phyloP scores from a whole-genome alignment of 64 coral and sea anemone species.

The Porites lutea region DNA sequence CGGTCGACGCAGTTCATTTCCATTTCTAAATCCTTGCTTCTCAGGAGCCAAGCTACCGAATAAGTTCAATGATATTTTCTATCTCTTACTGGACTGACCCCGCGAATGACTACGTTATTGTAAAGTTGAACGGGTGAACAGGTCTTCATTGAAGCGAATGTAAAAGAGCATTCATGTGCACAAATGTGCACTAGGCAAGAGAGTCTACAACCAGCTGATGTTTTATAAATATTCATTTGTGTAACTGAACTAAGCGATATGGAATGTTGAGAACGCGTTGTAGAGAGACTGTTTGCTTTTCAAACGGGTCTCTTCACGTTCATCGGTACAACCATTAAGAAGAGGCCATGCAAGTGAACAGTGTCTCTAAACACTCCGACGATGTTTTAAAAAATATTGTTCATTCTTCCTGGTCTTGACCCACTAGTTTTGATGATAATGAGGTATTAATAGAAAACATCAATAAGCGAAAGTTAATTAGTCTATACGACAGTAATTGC shows the following conservation, averaged over 20 bases:
- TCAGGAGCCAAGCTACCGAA: too few relatives aligned
- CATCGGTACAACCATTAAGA: neutral
- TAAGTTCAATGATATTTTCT: too few relatives aligned
- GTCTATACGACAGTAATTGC: conserved; percentile 5
- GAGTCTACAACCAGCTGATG: neutral
- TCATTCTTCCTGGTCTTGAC: neutral
- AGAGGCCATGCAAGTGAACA: neutral
- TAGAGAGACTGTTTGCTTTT: conserved; percentile 10
- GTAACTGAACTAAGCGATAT: conserved; percentile 53
- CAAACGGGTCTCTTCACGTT: conserved; percentile 22
- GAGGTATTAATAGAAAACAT: neutral
- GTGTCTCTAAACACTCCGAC: neutral
- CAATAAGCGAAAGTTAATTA: neutral
- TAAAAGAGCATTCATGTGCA: conserved; percentile 39
- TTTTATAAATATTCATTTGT: conserved; percentile 52
- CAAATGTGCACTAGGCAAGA: neutral
- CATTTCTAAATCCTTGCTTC: too few relatives aligned
- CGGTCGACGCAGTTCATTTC: too few relatives aligned
- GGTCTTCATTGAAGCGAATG: conserved; percentile 25
- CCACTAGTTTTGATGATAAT: neutral
- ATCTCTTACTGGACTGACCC: too few relatives aligned
- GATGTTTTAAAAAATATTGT: neutral
- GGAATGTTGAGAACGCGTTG: conserved; percentile 37
- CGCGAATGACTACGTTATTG: too few relatives aligned
- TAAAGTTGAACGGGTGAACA: too few relatives aligned